phyloP scores from a whole-genome alignment of 2,113 vertebrate genomes.

The Athene noctua region DNA sequence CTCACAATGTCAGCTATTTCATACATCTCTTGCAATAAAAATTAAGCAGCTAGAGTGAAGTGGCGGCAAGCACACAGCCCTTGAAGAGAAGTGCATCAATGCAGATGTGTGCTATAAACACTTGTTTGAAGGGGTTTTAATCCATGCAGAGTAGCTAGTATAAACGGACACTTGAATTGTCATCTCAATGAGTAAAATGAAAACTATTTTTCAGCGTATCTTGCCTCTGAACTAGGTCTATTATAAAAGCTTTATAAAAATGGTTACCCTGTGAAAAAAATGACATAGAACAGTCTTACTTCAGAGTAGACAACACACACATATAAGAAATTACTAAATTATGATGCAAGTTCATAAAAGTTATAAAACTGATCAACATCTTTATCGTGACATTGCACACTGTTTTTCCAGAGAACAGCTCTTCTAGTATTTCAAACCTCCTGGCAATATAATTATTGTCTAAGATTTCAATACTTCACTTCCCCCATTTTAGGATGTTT shows the following conservation, averaged over 20 bases:
- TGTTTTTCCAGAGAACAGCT: not conserved
- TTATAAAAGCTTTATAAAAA: not conserved
- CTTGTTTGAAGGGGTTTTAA: not conserved
- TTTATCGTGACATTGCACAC: not conserved
- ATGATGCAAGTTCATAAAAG: not conserved
- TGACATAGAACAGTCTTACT: not conserved
- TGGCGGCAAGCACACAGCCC: not conserved
- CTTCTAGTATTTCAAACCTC: not conserved
- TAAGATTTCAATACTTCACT: not conserved
- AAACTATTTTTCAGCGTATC: not conserved
- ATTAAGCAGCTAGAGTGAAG: not conserved
- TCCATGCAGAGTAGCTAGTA: not conserved
- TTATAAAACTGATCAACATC: not conserved
- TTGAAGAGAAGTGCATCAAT: not conserved
- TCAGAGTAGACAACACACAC: not conserved
- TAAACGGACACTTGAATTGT: not conserved
- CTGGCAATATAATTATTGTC: not conserved
- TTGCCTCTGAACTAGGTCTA: not conserved
- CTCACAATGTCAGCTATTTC: not conserved
- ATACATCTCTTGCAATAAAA: not conserved
- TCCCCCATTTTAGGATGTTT: not conserved
- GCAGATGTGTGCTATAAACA: not conserved
- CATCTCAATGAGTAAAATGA: not conserved
- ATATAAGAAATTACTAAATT: not conserved
- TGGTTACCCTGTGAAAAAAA: not conserved